Evolutionary conservation across 2,888 invertebrate species (phyloP).

Genomic region (Mimumesa dahlbomi): DNA sequence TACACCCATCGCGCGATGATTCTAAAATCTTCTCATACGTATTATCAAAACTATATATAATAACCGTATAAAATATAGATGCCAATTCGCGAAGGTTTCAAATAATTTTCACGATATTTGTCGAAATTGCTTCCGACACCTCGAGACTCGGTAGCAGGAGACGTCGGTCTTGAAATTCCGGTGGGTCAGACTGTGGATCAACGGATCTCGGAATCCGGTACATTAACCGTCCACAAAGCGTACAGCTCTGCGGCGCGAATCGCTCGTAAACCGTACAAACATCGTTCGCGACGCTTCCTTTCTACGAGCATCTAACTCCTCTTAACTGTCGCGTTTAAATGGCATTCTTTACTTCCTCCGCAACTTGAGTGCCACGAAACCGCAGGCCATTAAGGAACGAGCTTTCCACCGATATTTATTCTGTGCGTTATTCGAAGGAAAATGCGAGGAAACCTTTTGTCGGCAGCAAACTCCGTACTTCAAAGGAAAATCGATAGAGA

Average conservation of each 20-base stretch:
- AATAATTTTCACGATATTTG: too few relatives aligned
- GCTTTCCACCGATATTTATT: constrained; percentile 55
- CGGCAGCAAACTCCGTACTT: constrained; percentile 12
- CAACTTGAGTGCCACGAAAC: constrained; percentile 50
- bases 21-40: too few relatives aligned
- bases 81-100: too few relatives aligned
- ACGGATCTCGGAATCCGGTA: constrained; percentile 65
- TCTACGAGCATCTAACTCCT: constrained; percentile 65
- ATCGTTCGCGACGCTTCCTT: constrained; percentile 67
- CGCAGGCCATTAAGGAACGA: constrained; percentile 56
- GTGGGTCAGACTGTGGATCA: constrained; percentile 49
- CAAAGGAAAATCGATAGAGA: constrained; percentile 31
- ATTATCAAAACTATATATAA: too few relatives aligned
- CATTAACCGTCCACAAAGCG: constrained; percentile 70
- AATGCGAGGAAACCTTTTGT: constrained; percentile 27
- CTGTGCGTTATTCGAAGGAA: constrained; percentile 24
- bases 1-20: not conserved
- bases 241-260: constrained; percentile 59
- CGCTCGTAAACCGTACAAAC: constrained; percentile 70
- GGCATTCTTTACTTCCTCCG: constrained; percentile 63
- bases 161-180: constrained; percentile 44
- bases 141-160: constrained; percentile 30
- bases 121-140: constrained; percentile 19
- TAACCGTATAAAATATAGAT: too few relatives aligned
- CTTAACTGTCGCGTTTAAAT: constrained; percentile 69